Percentiles rank a stretch among this genome's conserved stretches.
Conservation (phyloP, 2,113 vertebrate species). For the Pachypanchax playfairii region DNA sequence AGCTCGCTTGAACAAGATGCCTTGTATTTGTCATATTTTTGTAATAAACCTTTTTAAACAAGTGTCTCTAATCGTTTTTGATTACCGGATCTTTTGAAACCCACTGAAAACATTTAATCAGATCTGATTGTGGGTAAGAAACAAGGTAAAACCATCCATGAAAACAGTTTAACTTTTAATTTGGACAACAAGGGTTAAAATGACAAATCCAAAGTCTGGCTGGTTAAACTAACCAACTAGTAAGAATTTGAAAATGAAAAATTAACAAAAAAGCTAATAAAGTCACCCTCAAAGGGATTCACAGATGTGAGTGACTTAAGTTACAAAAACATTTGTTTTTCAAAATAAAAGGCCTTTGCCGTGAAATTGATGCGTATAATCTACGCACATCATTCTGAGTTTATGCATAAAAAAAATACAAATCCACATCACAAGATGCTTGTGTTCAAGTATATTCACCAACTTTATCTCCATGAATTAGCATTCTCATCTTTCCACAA, state of each 20-base stretch:
- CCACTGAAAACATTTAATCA: too few relatives aligned
- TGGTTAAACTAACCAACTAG: conserved; percentile 69
- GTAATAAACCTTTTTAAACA: neutral
- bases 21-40: conserved; percentile 5
- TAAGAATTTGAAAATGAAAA: conserved; percentile 57
- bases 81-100: too few relatives aligned
- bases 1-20: neutral
- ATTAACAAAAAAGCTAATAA: conserved; percentile 65
- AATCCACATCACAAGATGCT: conserved; percentile 80
- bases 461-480: conserved; percentile 73
- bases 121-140: too few relatives aligned
- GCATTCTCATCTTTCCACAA: conserved; percentile 71
- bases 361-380: conserved; percentile 76
- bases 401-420: conserved; percentile 78
- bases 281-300: conserved; percentile 77
- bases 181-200: conserved; percentile 81
- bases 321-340: conserved; percentile 75
- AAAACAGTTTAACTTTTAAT: conserved; percentile 79
- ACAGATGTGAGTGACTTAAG: conserved; percentile 75
- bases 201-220: conserved; percentile 75
- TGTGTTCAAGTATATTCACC: conserved; percentile 82
- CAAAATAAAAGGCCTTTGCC: conserved; percentile 77
- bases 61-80: too few relatives aligned
- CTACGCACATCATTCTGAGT: conserved; percentile 77
- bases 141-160: conserved; percentile 15